Conservation (phyloP, 2,797 vertebrate species). For the Typhlichthys subterraneus region DNA sequence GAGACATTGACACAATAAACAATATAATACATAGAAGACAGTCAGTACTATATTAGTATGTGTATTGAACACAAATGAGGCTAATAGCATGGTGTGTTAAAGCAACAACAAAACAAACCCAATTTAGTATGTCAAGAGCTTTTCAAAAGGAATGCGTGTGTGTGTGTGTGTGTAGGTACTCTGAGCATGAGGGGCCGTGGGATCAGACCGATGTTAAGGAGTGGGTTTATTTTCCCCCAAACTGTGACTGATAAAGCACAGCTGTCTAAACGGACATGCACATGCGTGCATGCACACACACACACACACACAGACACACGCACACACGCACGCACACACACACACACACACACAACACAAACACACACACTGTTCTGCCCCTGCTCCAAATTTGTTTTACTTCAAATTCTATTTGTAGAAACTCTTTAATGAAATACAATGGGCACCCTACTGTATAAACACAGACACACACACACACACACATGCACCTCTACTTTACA, state of each 20-base stretch:
- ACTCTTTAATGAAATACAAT: not conserved
- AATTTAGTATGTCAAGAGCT: no score
- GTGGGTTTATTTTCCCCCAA: slow-evolving; percentile 66
- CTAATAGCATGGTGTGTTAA: no score
- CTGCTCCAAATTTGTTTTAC: slow-evolving; percentile 18
- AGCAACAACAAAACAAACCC: no score
- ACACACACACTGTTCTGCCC: slow-evolving; percentile 11
- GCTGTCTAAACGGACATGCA: slow-evolving; percentile 68
- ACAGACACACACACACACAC: slow-evolving; percentile 1
- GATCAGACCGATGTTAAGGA: slow-evolving; percentile 62
- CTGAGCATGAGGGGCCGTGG: slow-evolving; percentile 55
- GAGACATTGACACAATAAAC: no score
- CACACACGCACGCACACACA: slow-evolving; percentile 20
- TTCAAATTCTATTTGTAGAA: slow-evolving; percentile 24
- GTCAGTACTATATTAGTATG: no score
- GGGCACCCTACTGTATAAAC: not conserved
- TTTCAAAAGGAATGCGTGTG: slow-evolving; percentile 4
- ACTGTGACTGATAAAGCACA: slow-evolving; percentile 76
- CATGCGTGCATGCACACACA: slow-evolving; percentile 12
- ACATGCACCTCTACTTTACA: not conserved
- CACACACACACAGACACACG: slow-evolving; percentile 23
- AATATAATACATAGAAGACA: no score
- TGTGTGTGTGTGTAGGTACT: slow-evolving; percentile 11
- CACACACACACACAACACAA: slow-evolving; percentile 21
- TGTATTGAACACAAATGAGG: no score